phyloP scores from a whole-genome alignment of 2,113 vertebrate species.

The Etheostoma spectabile region DNA sequence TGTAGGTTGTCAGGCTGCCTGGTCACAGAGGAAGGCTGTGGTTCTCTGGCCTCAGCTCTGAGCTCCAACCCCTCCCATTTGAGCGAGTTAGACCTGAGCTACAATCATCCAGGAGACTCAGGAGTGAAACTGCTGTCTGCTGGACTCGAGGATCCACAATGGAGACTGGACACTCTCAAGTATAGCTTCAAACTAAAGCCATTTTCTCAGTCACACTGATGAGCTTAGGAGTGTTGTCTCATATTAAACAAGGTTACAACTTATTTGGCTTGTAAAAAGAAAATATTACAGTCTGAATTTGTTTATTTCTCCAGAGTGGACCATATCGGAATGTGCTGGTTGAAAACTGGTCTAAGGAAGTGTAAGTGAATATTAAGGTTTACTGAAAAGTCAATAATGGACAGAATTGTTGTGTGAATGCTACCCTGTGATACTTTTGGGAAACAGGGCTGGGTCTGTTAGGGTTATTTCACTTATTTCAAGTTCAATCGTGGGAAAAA shows the following conservation, averaged over 20 bases:
- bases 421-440: background rate
- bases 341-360: conserved; percentile 1
- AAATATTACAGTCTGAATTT: background rate
- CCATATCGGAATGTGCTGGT: background rate
- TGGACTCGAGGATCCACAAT: background rate
- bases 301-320: conserved; percentile 4
- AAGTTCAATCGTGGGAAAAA: background rate
- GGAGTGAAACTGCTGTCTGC: background rate
- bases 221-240: background rate
- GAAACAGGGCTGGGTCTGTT: background rate
- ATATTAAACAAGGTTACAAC: too few species aligned
- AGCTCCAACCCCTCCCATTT: background rate
- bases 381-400: background rate
- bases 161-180: conserved; percentile 3
- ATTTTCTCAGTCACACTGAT: background rate
- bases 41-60: conserved; percentile 1
- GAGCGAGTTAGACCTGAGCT: background rate
- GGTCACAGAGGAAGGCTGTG: conserved; percentile 16
- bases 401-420: background rate
- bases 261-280: background rate
- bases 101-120: conserved; percentile 6
- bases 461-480: background rate
- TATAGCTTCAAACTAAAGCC: background rate
- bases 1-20: conserved; percentile 5
- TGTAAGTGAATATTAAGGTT: conserved; percentile 2